These are phyloP conservation scores for Zaprionus africanus DNA, from an alignment of 1,140 invertebrate species.

Conservation along the genomic window DNA sequence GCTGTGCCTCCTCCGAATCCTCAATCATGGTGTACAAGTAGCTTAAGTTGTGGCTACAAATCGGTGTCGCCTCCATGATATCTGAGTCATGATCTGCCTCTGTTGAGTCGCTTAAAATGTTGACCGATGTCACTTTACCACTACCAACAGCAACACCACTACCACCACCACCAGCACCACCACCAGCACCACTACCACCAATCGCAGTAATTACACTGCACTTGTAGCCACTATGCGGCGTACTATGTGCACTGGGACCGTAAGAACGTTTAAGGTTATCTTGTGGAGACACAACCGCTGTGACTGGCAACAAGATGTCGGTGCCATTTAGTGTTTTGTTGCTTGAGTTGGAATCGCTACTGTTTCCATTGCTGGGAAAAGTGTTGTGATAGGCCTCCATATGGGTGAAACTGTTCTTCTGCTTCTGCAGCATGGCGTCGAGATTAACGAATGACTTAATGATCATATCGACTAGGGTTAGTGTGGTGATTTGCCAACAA, in stretches of 20 bases:
- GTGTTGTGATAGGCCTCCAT: constrained; percentile 28
- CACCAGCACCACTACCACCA: not conserved
- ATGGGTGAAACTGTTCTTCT: constrained; percentile 70
- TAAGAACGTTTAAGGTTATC: not conserved
- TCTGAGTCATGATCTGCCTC: not conserved
- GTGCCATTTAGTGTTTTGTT: constrained; percentile 25
- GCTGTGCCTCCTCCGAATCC: constrained; percentile 78
- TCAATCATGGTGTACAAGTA: constrained; percentile 80
- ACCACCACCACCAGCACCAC: no score
- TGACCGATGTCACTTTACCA: not conserved
- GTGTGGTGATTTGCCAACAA: constrained; percentile 70
- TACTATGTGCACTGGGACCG: constrained; percentile 25
- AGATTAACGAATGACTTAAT: constrained; percentile 75
- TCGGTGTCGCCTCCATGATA: not conserved
- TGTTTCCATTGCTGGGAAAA: constrained; percentile 25
- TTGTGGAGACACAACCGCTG: not conserved
- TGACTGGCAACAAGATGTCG: constrained; percentile 7
- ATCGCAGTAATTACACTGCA: not conserved
- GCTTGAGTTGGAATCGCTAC: constrained; percentile 29
- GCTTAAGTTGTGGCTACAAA: constrained; percentile 49
- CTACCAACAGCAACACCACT: no score
- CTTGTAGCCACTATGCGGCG: constrained; percentile 7
- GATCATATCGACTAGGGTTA: constrained; percentile 67
- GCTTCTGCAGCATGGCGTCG: constrained; percentile 69
- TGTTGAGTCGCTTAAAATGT: not conserved